Conservation (phyloP, 2,113 vertebrate species). For the Crotalus horridus region DNA sequence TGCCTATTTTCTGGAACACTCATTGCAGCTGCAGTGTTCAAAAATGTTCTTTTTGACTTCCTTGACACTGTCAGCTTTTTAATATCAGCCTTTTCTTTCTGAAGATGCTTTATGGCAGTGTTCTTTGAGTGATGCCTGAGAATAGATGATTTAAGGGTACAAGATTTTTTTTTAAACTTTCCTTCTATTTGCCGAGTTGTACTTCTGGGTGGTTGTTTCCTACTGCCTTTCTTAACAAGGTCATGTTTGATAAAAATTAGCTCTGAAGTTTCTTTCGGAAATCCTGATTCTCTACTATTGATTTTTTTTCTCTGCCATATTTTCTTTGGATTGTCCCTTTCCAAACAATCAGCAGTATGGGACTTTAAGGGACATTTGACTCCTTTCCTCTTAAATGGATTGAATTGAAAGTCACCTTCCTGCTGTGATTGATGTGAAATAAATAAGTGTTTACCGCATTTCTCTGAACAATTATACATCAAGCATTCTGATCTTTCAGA, state of each 20-base stretch:
- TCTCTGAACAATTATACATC: constrained; percentile 41
- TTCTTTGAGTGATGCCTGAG: constrained; percentile 52
- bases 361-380: constrained; percentile 41
- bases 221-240: constrained; percentile 40
- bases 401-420: constrained; percentile 48
- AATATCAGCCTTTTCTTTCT: constrained; percentile 54
- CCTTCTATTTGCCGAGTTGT: constrained; percentile 59
- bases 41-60: constrained; percentile 44
- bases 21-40: constrained; percentile 35
- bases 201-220: constrained; percentile 53
- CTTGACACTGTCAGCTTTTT: constrained; percentile 47
- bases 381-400: constrained; percentile 45
- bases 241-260: constrained; percentile 40
- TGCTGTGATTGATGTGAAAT: constrained; percentile 44
- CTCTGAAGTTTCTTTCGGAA: constrained; percentile 45
- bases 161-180: constrained; percentile 52
- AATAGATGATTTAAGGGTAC: constrained; percentile 52
- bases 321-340: constrained; percentile 56
- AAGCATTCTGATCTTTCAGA: constrained; percentile 50
- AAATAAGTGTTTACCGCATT: constrained; percentile 50
- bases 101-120: constrained; percentile 49
- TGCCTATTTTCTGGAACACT: constrained; percentile 44
- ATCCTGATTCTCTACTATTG: constrained; percentile 36
- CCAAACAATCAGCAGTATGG: constrained; percentile 29
- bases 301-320: constrained; percentile 56